A percentile compares a stretch with the other conserved stretches of the same genome.
phyloP scores from a whole-genome alignment of 2,888 invertebrate genomes.

The Myathropa florea region DNA sequence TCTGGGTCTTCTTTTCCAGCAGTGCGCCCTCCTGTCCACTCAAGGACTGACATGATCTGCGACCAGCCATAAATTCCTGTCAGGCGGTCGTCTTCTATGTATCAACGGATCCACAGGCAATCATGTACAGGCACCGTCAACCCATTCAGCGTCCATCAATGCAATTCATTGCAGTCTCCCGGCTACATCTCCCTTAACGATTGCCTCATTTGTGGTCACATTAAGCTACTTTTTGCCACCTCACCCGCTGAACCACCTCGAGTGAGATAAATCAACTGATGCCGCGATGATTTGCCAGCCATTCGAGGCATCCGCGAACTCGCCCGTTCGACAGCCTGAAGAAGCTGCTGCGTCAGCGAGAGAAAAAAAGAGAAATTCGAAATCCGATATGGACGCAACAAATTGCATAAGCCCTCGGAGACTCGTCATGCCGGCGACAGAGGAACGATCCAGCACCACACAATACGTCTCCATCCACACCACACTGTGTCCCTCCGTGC shows the following conservation, averaged over 20 bases:
- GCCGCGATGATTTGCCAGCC: background rate
- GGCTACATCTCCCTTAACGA: background rate
- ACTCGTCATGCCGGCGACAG: conserved; percentile 33
- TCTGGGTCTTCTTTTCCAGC: no score
- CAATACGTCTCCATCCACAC: conserved; percentile 43
- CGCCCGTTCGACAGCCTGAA: background rate
- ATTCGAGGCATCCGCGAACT: background rate
- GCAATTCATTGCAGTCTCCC: background rate
- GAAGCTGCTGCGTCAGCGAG: conserved; percentile 32
- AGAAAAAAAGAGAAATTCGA: conserved; percentile 66
- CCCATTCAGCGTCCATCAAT: background rate
- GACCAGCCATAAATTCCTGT: no score
- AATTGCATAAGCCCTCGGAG: conserved; percentile 61
- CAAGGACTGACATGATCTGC: no score
- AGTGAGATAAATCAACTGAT: conserved; percentile 19
- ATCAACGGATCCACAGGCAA: no score
- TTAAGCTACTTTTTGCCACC: conserved; percentile 11
- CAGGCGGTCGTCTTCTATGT: no score
- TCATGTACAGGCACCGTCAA: no score
- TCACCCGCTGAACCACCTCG: conserved; percentile 5
- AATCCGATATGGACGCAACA: conserved; percentile 48
- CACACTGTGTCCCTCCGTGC: background rate
- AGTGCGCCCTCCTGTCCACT: no score
- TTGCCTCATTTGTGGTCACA: conserved; percentile 25
- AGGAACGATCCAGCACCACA: conserved; percentile 54